Evolutionary conservation across 2,888 invertebrate species (phyloP).

Genomic region (Frankliniella fusca): DNA sequence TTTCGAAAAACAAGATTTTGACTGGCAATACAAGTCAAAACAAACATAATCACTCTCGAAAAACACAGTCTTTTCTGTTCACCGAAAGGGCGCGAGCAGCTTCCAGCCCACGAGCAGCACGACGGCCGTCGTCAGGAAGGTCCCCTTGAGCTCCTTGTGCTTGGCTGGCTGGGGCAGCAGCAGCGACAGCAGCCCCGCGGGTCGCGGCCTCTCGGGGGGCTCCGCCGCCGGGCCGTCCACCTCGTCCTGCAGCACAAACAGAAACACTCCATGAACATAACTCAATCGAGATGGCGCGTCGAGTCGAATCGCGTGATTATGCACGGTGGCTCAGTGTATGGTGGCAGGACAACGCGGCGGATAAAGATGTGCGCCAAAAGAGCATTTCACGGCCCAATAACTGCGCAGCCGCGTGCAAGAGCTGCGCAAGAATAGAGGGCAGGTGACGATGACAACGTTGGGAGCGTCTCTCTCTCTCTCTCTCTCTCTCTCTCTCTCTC

Average conservation of each 20-base stretch:
- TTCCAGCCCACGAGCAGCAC: neutral
- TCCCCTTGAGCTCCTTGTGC: neutral
- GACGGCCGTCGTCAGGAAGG: neutral
- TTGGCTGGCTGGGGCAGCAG: neutral
- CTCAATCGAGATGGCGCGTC: neutral
- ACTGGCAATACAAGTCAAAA: too few species aligned
- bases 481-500: neutral
- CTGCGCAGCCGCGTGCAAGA: neutral
- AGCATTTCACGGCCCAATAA: neutral
- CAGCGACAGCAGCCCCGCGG: neutral
- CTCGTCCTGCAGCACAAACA: neutral
- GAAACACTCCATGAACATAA: neutral
- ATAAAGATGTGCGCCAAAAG: neutral
- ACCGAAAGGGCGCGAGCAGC: neutral
- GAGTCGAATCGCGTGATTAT: neutral
- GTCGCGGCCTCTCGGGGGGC: neutral
- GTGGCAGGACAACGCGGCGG: neutral
- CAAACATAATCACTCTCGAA: neutral
- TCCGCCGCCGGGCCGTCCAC: neutral
- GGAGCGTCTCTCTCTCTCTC: neutral
- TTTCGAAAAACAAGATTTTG: too few species aligned
- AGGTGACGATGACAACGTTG: neutral
- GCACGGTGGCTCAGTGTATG: neutral
- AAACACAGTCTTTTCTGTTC: conserved; percentile 8
- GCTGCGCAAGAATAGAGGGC: neutral